Percentiles rank a stretch among this genome's conserved stretches.
Conservation (phyloP, 37 sponge, comb jelly and placozoan species). For the Mnemiopsis leidyi region DNA sequence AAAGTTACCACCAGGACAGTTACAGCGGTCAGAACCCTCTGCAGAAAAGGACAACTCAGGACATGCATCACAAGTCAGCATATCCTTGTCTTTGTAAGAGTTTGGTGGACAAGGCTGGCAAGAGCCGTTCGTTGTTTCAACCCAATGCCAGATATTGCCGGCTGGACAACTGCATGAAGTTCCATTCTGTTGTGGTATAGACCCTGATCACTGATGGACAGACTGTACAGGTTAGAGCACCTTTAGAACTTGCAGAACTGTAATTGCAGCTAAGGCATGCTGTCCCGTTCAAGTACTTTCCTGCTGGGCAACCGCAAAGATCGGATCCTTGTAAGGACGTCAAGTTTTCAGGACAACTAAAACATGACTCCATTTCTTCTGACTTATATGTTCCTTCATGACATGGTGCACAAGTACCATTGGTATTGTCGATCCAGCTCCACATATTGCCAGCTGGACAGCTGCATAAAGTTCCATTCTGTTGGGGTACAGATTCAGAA, state of each 20-base stretch:
- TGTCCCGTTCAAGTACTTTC: background rate
- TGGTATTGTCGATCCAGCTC: background rate
- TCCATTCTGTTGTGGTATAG: background rate
- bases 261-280: background rate
- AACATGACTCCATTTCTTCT: background rate
- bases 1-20: background rate
- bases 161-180: background rate
- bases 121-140: background rate
- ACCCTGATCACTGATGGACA: background rate
- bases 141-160: background rate
- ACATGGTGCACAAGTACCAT: background rate
- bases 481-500: background rate
- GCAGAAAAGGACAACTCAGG: background rate
- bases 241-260: background rate
- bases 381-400: background rate
- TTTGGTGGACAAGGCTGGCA: background rate
- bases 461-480: background rate
- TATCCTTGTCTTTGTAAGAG: background rate
- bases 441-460: background rate
- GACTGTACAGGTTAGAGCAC: background rate
- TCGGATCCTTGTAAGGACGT: background rate
- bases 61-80: background rate
- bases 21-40: background rate
- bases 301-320: background rate
- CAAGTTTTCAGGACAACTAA: background rate